Evolutionary conservation across 2,888 invertebrate species (phyloP).

Genomic region (Dexiosoma caninum): DNA sequence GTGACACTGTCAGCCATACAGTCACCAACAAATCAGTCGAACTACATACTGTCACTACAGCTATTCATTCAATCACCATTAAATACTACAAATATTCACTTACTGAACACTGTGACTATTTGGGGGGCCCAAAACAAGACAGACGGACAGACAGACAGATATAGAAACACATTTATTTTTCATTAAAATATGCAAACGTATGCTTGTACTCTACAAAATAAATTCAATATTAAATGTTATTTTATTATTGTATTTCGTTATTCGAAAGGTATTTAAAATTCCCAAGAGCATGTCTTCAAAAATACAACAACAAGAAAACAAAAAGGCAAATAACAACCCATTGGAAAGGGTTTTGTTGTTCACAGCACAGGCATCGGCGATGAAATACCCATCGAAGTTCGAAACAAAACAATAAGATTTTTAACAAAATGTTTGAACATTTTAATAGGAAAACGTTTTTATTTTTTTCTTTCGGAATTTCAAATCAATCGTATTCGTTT

Average conservation of each 20-base stretch:
- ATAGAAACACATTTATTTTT: slow-evolving; percentile 6
- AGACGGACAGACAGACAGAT: slow-evolving; percentile 25
- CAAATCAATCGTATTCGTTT: slow-evolving; percentile 45
- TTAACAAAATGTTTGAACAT: slow-evolving; percentile 42
- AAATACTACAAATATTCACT: slow-evolving; percentile 11
- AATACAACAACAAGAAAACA: neutral
- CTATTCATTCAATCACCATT: slow-evolving; percentile 4
- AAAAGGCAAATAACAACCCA: slow-evolving; percentile 12
- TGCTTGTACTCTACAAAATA: slow-evolving; percentile 9
- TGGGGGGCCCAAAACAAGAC: slow-evolving; percentile 57
- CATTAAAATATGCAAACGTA: slow-evolving; percentile 16
- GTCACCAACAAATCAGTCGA: slow-evolving; percentile 56
- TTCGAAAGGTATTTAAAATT: slow-evolving; percentile 59
- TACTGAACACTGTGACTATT: slow-evolving; percentile 28
- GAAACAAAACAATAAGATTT: slow-evolving; percentile 37
- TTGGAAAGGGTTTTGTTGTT: slow-evolving; percentile 45
- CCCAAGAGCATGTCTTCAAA: slow-evolving; percentile 43
- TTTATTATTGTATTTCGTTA: slow-evolving; percentile 31
- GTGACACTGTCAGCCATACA: slow-evolving; percentile 53
- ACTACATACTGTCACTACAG: slow-evolving; percentile 13
- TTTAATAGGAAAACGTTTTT: slow-evolving; percentile 47
- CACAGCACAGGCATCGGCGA: neutral
- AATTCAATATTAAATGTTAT: slow-evolving; percentile 36
- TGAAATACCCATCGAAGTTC: slow-evolving; percentile 10
- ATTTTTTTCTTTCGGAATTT: slow-evolving; percentile 22